Evolutionary conservation across 1,140 invertebrate genomes (phyloP).

Genomic region (Drosophila arawakana): DNA sequence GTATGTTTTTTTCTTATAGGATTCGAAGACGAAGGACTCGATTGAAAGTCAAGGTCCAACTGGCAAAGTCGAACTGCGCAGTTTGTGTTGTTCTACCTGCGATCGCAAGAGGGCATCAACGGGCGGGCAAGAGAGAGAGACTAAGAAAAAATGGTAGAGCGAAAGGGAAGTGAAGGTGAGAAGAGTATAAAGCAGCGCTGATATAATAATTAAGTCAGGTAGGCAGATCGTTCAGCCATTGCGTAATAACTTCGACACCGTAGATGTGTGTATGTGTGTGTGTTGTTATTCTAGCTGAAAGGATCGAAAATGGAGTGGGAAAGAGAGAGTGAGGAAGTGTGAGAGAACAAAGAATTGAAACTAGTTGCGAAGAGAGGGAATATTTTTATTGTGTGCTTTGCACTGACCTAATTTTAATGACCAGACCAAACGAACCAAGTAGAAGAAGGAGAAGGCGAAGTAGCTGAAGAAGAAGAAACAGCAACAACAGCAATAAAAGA

Average conservation of each 20-base stretch:
- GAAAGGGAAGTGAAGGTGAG: not conserved
- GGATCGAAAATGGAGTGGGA: conserved; percentile 52
- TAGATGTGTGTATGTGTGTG: conserved; percentile 21
- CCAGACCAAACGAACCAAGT: conserved; percentile 31
- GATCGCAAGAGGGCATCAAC: not conserved
- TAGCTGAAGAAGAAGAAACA: conserved; percentile 23
- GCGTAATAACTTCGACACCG: conserved; percentile 68
- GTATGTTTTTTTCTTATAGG: conserved; percentile 14
- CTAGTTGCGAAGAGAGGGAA: conserved; percentile 52
- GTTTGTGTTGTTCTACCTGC: conserved; percentile 61
- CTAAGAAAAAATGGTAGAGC: not conserved
- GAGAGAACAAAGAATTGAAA: conserved; percentile 37
- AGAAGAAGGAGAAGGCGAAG: conserved; percentile 3
- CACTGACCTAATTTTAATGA: conserved; percentile 79
- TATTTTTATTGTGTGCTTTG: conserved; percentile 39
- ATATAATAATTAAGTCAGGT: conserved; percentile 82
- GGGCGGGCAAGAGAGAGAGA: not conserved
- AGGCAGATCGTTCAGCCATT: conserved; percentile 73
- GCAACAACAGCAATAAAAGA: not conserved
- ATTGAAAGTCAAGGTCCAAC: conserved; percentile 67
- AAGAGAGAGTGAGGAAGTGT: conserved; percentile 27
- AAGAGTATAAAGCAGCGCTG: conserved; percentile 32
- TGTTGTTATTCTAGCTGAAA: conserved; percentile 72
- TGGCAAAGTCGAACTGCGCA: conserved; percentile 66
- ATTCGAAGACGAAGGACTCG: conserved; percentile 54